These are phyloP conservation scores for Steinernema feltiae DNA, from an alignment of 1,140 invertebrate genomes.

Conservation along the genomic window DNA sequence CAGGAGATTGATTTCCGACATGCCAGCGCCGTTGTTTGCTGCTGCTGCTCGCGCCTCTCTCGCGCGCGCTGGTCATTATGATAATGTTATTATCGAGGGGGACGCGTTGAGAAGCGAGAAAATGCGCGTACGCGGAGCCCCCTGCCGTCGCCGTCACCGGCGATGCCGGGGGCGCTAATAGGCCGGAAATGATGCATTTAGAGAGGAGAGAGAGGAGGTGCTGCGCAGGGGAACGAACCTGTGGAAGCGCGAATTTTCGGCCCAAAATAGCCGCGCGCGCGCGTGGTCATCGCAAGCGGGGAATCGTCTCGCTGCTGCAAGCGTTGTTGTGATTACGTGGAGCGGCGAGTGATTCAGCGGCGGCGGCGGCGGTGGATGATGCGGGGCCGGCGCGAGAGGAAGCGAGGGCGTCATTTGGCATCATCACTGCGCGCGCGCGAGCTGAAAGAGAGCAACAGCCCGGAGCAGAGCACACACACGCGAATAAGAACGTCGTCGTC, in stretches of 20 bases:
- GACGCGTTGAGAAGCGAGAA: background rate
- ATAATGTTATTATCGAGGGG: slow-evolving; percentile 1
- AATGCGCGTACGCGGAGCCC: background rate
- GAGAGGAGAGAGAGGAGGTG: background rate
- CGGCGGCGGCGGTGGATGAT: too few species aligned
- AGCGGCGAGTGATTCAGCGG: too few species aligned
- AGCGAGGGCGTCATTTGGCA: too few species aligned
- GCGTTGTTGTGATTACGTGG: too few species aligned
- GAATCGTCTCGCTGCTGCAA: too few species aligned
- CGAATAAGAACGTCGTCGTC: background rate
- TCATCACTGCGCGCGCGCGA: too few species aligned
- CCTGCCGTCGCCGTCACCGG: background rate
- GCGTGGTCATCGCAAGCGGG: too few species aligned
- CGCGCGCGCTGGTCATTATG: slow-evolving; percentile 5
- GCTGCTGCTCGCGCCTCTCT: background rate
- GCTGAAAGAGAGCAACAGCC: background rate
- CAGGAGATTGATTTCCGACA: background rate
- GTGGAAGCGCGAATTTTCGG: background rate
- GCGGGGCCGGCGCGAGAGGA: too few species aligned
- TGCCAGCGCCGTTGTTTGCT: background rate
- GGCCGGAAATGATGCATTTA: slow-evolving; percentile 2
- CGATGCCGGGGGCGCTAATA: background rate
- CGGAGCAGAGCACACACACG: background rate
- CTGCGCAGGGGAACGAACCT: background rate
- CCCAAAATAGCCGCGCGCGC: too few species aligned